These are phyloP conservation scores for Protula sp. DNA, from an alignment of 2,888 invertebrate genomes.

Conservation along the genomic window DNA sequence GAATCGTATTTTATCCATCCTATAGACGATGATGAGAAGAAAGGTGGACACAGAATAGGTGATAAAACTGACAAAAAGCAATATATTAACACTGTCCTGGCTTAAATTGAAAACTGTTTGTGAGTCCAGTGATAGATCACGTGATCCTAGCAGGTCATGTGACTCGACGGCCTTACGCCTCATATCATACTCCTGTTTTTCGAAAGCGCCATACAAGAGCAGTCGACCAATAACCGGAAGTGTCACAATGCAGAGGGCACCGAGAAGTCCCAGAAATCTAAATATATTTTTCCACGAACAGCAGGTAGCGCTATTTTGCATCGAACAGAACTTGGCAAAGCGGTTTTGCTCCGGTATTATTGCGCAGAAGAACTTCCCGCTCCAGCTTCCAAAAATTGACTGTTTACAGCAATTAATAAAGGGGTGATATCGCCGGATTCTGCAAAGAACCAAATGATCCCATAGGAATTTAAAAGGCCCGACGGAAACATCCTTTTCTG, in stretches of 20 bases:
- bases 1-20: background rate
- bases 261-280: background rate
- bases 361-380: slow-evolving; percentile 2
- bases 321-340: background rate
- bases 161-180: background rate
- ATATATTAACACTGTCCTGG: background rate
- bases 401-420: slow-evolving; percentile 3
- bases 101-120: too few species aligned
- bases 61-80: background rate
- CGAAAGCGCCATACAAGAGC: background rate
- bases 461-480: slow-evolving; percentile 38
- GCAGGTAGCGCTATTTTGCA: background rate
- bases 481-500: slow-evolving; percentile 41
- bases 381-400: slow-evolving; percentile 8
- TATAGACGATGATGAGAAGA: background rate
- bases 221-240: slow-evolving; percentile 1
- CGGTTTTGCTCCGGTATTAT: background rate
- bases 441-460: slow-evolving; percentile 29
- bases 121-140: too few species aligned
- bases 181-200: background rate
- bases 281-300: background rate
- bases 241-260: background rate
- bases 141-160: too few species aligned
- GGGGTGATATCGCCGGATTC: background rate
- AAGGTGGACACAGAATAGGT: background rate